phyloP scores from a whole-genome alignment of 2,888 invertebrate genomes.

The Hydraecia micacea region DNA sequence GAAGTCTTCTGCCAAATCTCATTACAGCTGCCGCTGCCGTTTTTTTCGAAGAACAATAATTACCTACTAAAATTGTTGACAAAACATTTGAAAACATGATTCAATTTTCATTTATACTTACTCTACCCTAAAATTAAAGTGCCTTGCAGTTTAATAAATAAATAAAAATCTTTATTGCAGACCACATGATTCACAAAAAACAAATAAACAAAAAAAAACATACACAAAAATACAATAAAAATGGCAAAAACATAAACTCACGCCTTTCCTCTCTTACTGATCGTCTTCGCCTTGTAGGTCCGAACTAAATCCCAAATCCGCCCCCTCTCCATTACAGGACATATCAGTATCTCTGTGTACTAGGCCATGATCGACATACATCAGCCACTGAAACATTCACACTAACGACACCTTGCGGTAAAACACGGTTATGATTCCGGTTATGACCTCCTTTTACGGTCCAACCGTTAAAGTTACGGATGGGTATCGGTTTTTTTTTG shows the following conservation, averaged over 20 bases:
- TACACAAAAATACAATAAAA: too few relatives aligned
- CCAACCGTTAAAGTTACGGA: conserved; percentile 38
- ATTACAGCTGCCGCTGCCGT: neutral
- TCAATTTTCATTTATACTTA: neutral
- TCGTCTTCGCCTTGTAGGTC: neutral
- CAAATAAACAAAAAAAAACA: neutral
- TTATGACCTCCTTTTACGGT: conserved; percentile 60
- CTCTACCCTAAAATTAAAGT: neutral
- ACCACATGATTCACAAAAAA: too few relatives aligned
- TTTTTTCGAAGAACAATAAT: neutral
- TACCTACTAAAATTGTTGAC: neutral
- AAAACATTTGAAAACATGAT: neutral
- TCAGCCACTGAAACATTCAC: conserved; percentile 78
- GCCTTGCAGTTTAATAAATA: neutral
- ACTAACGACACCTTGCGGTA: conserved; percentile 72
- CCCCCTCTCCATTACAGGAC: conserved; percentile 73
- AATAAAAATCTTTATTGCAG: neutral
- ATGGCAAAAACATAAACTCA: too few relatives aligned
- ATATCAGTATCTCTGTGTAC: conserved; percentile 74
- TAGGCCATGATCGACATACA: conserved; percentile 67
- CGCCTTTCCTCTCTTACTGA: too few relatives aligned
- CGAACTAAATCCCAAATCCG: conserved; percentile 61
- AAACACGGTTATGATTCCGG: conserved; percentile 79
- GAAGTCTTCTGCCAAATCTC: neutral
- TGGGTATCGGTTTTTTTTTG: conserved; percentile 15